These are phyloP conservation scores for Ctenochaetus hawaiiensis DNA, from an alignment of 2,797 vertebrate genomes.

Conservation along the genomic window DNA sequence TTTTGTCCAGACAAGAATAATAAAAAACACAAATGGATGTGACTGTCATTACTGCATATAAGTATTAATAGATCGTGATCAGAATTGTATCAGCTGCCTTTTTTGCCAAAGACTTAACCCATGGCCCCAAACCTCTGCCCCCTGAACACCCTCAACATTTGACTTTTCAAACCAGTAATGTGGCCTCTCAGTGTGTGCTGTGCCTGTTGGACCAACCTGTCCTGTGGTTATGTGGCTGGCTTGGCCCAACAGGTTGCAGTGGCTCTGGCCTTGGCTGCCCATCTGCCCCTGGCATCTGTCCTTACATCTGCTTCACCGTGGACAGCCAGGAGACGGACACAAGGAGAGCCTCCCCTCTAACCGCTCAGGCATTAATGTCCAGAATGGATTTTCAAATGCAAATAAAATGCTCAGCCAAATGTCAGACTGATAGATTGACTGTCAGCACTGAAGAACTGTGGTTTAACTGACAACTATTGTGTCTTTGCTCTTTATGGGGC, in stretches of 20 bases:
- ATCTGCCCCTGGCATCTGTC: constrained; percentile 83
- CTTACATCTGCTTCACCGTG: constrained; percentile 75
- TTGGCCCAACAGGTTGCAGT: constrained; percentile 91
- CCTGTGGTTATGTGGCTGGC: constrained; percentile 86
- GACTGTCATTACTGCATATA: not conserved
- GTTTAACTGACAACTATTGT: not conserved
- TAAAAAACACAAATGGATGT: not conserved
- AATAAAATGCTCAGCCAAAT: not conserved
- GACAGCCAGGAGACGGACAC: constrained; percentile 70
- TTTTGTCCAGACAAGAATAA: not conserved
- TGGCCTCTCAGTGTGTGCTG: constrained; percentile 20
- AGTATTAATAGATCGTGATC: not conserved
- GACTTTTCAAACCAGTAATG: constrained; percentile 15
- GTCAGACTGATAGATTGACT: not conserved
- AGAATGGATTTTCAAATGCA: constrained; percentile 8
- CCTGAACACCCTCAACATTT: constrained; percentile 24
- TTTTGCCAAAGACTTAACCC: not conserved
- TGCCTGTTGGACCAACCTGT: constrained; percentile 78
- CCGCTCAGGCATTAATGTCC: constrained; percentile 25
- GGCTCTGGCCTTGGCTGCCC: constrained; percentile 81
- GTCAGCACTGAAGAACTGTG: not conserved
- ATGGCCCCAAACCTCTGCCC: not conserved
- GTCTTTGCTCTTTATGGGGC: not conserved
- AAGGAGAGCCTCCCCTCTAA: constrained; percentile 73
- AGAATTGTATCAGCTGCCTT: not conserved